These are phyloP conservation scores for Anolis apletophallus DNA, from an alignment of 2,797 vertebrate genomes.

Conservation along the genomic window DNA sequence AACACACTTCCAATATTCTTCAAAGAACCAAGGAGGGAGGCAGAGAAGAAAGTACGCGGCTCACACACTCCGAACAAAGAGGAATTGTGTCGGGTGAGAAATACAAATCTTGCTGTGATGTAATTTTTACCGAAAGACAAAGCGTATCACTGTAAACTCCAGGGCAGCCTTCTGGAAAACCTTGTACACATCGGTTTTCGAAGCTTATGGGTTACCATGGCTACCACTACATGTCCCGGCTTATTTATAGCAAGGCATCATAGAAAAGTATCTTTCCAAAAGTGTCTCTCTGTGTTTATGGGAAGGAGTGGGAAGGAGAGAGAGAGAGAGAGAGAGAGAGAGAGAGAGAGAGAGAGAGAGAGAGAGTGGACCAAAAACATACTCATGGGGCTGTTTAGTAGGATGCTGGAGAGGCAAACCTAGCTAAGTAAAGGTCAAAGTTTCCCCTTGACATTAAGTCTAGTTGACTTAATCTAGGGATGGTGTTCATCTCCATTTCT, in stretches of 20 bases:
- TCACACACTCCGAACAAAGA: not conserved
- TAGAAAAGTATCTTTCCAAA: slow-evolving; percentile 73
- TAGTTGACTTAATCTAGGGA: no score
- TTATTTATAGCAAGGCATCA: slow-evolving; percentile 79
- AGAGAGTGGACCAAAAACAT: not conserved
- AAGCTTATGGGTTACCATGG: slow-evolving; percentile 75
- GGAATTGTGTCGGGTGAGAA: slow-evolving; percentile 45
- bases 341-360: not conserved
- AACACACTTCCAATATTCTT: slow-evolving; percentile 30
- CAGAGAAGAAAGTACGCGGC: not conserved
- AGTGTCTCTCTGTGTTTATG: not conserved
- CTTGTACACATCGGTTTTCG: slow-evolving; percentile 64
- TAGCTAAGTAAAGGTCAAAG: slow-evolving; percentile 46
- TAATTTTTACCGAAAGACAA: slow-evolving; percentile 63
- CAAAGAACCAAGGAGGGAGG: slow-evolving; percentile 1
- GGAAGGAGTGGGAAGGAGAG: not conserved
- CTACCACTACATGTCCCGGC: slow-evolving; percentile 73
- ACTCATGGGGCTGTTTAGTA: slow-evolving; percentile 55
- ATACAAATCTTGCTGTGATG: slow-evolving; percentile 44
- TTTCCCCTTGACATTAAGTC: no score
- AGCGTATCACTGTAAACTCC: slow-evolving; percentile 63
- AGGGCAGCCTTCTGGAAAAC: slow-evolving; percentile 65
- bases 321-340: not conserved
- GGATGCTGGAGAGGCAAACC: slow-evolving; percentile 47
- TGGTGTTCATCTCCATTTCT: no score